Evolutionary conservation across 1,140 invertebrate species (phyloP), one percentile per base, ranked within the genome.

Genomic region (Drosophila punjabiensis): DNA sequence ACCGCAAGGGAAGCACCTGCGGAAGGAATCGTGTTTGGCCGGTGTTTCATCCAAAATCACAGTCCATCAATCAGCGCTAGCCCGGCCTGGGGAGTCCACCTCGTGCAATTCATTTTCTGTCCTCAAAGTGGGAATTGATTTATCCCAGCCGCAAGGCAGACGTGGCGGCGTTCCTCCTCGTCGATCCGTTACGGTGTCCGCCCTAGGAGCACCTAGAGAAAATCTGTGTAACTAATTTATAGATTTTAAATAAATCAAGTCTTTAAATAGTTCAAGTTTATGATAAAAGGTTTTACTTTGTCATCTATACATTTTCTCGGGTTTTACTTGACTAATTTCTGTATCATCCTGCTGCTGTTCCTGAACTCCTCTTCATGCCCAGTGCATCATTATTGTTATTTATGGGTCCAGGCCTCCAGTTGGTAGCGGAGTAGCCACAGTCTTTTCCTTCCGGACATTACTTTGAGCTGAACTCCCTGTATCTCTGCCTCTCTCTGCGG

Each of bases 51-150:
- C 45, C 18, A 4, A 66, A 66, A 39, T 67, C 30, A 65, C 16
- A 50, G 53, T 37, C 41, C 55, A 73, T 74, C 55, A 52, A 74
- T 74, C 70, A 74, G 55, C 24, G 41, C 20, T 0, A 24, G 3
- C 20, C 10, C 20, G 63, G 20, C 53, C 70, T 16, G n/a, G n/a
- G 58, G 24, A 39, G 11, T 5, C 5, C 41, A 20, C 32, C 41
- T 8, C 39, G 39, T 61, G 20, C 45, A 43, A 61, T 74, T 74
- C 55, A 74, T 73, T 74, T 74, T 20, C 20, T 43, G 53, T 52
- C 35, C 70, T 60, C 43, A 32, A 43, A 60, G 30, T 50, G 67
- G 70, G 53, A 71, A 74, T 74, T 74, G 70, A 74, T 73, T 73
- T 69, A 59, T 48, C 10, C 52, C 18, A 3, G 33, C n/a, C 7